phyloP scores from a whole-genome alignment of 2,797 vertebrate genomes.

The Tolypeutes matacus region DNA sequence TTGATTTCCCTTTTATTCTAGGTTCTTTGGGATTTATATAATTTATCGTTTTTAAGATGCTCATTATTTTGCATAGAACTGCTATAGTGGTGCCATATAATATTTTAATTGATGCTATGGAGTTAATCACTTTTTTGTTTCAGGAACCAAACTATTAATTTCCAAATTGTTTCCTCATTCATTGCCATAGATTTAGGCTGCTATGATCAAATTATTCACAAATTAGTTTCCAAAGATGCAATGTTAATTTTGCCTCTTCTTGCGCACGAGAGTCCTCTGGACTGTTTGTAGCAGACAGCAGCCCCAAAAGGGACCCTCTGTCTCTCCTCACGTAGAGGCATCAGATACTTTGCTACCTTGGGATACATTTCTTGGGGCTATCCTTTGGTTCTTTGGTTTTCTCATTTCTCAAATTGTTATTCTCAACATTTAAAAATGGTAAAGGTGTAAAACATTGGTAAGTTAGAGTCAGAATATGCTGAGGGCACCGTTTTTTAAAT shows the following conservation, averaged over 20 bases:
- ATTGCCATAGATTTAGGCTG: slow-evolving; percentile 26
- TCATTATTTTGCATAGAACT: slow-evolving; percentile 36
- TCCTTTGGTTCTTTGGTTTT: slow-evolving; percentile 20
- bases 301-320: neutral
- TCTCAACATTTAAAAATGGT: no score
- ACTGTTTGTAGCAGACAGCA: neutral
- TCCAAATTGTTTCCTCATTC: slow-evolving; percentile 25
- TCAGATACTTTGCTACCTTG: neutral
- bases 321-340: neutral
- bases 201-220: slow-evolving; percentile 57
- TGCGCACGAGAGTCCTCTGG: neutral
- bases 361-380: neutral
- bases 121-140: slow-evolving; percentile 66
- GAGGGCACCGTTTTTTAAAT: neutral
- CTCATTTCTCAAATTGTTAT: neutral
- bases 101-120: slow-evolving; percentile 59
- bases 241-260: slow-evolving; percentile 57
- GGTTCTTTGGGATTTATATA: slow-evolving; percentile 18
- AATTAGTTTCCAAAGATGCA: slow-evolving; percentile 57
- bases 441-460: neutral
- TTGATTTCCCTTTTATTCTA: slow-evolving; percentile 61
- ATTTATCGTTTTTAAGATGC: slow-evolving; percentile 19
- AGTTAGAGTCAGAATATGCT: no score
- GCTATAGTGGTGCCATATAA: neutral
- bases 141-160: slow-evolving; percentile 62